phyloP scores from a whole-genome alignment of 2,113 vertebrate genomes.

The Tricholaema leucomelas region DNA sequence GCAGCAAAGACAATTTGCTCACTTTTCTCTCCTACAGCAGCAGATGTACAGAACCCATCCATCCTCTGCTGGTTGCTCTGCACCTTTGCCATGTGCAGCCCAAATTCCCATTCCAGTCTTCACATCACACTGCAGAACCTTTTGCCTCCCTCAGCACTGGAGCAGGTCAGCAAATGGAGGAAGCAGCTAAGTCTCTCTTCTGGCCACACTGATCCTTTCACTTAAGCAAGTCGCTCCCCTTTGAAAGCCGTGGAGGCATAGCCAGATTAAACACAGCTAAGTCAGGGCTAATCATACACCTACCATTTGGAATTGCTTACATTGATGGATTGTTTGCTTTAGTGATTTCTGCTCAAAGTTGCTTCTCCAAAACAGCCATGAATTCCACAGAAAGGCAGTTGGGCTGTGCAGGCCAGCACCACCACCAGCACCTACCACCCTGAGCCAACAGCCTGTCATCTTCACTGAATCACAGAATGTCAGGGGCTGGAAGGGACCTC shows the following conservation, averaged over 20 bases:
- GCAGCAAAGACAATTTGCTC: background rate
- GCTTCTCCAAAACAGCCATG: background rate
- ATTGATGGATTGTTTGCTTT: background rate
- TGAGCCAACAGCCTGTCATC: background rate
- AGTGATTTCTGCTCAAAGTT: background rate
- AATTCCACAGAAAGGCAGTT: background rate
- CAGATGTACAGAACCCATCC: background rate
- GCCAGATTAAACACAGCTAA: background rate
- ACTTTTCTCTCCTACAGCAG: background rate
- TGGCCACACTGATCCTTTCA: background rate
- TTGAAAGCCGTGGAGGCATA: background rate
- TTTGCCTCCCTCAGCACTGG: background rate
- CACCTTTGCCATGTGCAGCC: background rate
- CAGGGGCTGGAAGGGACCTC: too few relatives aligned
- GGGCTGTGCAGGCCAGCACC: background rate
- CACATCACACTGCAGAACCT: background rate
- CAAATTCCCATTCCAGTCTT: background rate
- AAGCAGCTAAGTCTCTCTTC: background rate
- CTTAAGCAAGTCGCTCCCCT: background rate
- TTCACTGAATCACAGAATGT: too few relatives aligned
- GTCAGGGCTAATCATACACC: background rate
- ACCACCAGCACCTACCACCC: accelerated
- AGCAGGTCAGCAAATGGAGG: background rate
- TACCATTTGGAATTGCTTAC: background rate
- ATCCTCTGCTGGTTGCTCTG: background rate